Percentiles rank a stretch among this genome's conserved stretches.
phyloP scores from a whole-genome alignment of 2,888 invertebrate species.

The Lasius fuliginosus region DNA sequence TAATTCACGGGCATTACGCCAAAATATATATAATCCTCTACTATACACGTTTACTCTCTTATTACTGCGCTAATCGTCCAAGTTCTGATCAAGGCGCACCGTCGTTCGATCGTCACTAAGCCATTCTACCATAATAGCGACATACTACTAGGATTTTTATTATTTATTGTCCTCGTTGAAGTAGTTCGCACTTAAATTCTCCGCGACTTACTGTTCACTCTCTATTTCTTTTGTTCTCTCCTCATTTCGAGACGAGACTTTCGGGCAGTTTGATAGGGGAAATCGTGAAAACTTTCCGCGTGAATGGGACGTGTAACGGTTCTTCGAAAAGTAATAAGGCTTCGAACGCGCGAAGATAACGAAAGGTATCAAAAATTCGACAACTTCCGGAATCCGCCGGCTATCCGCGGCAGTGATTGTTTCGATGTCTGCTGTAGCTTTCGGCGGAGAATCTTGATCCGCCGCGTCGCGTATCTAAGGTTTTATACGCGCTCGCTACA shows the following conservation, averaged over 20 bases:
- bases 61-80: conserved; percentile 18
- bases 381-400: conserved; percentile 22
- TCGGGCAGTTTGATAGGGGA: conserved; percentile 27
- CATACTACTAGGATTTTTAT: conserved; percentile 68
- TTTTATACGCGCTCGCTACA: background rate
- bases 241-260: conserved; percentile 14
- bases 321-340: conserved; percentile 39
- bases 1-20: conserved; percentile 38
- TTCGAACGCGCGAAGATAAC: conserved; percentile 28
- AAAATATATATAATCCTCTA: background rate
- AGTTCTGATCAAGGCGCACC: conserved; percentile 42
- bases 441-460: conserved; percentile 5
- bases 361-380: conserved; percentile 39
- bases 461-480: background rate
- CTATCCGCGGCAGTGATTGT: conserved; percentile 41
- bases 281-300: conserved; percentile 49
- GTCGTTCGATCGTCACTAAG: conserved; percentile 55
- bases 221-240: background rate
- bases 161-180: conserved; percentile 81
- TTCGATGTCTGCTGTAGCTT: conserved; percentile 41
- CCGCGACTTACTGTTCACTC: conserved; percentile 19
- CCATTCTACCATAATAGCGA: conserved; percentile 64
- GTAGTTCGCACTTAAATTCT: conserved; percentile 64
- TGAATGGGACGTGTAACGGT: conserved; percentile 37
- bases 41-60: conserved; percentile 5